A percentile compares a stretch with the other conserved stretches of the same genome.
Evolutionary conservation across 2,113 vertebrate species (phyloP).

Genomic region (Paralichthys olivaceus): DNA sequence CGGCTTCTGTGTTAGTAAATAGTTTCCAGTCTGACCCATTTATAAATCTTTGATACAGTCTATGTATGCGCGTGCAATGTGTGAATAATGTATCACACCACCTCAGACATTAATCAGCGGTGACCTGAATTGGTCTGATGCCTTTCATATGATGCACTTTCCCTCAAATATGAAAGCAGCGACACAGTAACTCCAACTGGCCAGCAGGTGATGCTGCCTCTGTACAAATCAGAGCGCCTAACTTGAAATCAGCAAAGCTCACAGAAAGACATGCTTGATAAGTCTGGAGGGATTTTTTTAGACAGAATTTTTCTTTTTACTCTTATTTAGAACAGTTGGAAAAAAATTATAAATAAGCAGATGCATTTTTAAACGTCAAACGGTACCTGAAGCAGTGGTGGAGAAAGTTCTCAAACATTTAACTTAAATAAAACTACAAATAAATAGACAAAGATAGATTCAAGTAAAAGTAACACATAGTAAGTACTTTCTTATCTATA

Average conservation of each 20-base stretch:
- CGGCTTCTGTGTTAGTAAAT: neutral
- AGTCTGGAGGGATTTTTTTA: too few species aligned
- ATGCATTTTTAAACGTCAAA: too few species aligned
- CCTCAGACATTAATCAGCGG: constrained; percentile 13
- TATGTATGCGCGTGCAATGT: too few species aligned
- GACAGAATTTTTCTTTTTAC: too few species aligned
- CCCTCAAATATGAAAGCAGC: fast-evolving
- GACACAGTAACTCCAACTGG: neutral
- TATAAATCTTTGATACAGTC: neutral
- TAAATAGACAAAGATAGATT: too few species aligned
- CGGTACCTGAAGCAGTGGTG: too few species aligned
- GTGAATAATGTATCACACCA: constrained; percentile 22
- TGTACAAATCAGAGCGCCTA: neutral
- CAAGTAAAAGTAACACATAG: too few species aligned
- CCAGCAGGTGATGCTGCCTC: constrained; percentile 43
- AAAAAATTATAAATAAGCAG: too few species aligned
- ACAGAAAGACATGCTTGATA: neutral
- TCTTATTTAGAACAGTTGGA: too few species aligned
- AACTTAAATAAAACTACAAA: too few species aligned
- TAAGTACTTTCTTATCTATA: too few species aligned
- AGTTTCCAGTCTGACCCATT: neutral
- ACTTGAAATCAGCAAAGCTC: neutral
- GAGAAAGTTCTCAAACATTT: too few species aligned
- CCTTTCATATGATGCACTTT: constrained; percentile 7
- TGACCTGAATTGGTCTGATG: constrained; percentile 1